phyloP scores from a whole-genome alignment of 64 coral and sea anemone genomes.

The Pocillopora verrucosa region DNA sequence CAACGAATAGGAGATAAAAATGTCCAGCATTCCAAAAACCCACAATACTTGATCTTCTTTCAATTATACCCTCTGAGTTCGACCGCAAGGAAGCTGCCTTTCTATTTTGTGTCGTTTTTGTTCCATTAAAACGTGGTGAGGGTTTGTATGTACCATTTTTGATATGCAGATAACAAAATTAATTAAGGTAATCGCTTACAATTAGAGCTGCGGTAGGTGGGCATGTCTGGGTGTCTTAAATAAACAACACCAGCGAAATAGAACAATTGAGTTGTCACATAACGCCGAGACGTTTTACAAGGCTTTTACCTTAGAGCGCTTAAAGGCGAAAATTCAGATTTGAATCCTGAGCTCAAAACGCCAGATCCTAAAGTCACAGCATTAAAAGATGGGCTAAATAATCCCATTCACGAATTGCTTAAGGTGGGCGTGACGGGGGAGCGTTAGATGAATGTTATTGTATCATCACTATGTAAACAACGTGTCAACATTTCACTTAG shows the following conservation, averaged over 20 bases:
- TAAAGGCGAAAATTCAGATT: not conserved
- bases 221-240: slow-evolving; percentile 55
- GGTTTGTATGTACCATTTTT: slow-evolving; percentile 42
- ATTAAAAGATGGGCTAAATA: not conserved
- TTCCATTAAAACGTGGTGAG: slow-evolving; percentile 44
- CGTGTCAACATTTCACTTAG: slow-evolving; percentile 49
- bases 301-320: not conserved
- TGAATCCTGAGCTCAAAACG: not conserved
- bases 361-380: not conserved
- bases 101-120: slow-evolving; percentile 24
- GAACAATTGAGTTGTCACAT: slow-evolving; percentile 29
- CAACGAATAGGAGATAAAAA: not conserved
- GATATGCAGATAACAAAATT: slow-evolving; percentile 60
- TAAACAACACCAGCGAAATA: slow-evolving; percentile 7
- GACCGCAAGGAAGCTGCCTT: slow-evolving; percentile 31
- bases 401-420: slow-evolving; percentile 13
- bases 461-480: slow-evolving; percentile 64
- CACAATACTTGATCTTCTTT: slow-evolving; percentile 1
- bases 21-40: slow-evolving; percentile 48
- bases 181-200: slow-evolving; percentile 77
- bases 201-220: slow-evolving; percentile 67
- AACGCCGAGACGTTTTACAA: not conserved
- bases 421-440: slow-evolving; percentile 33
- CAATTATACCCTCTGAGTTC: slow-evolving; percentile 45
- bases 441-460: slow-evolving; percentile 18